A percentile compares a stretch with the other conserved stretches of the same genome.
phyloP scores from a whole-genome alignment of 2,113 vertebrate species.

The Passer montanus region DNA sequence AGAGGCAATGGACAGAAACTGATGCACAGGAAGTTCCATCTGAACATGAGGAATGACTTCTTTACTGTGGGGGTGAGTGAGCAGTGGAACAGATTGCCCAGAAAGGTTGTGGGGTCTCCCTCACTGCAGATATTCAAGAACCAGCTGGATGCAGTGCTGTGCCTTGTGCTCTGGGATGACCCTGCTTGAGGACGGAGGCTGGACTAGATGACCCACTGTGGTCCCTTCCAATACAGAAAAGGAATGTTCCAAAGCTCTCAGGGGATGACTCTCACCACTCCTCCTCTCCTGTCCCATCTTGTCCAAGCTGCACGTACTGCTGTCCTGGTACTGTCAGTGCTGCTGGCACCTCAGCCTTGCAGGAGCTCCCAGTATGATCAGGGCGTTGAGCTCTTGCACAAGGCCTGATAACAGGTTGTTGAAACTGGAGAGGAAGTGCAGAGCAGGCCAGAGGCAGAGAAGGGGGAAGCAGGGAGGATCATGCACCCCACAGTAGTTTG shows the following conservation, averaged over 20 bases:
- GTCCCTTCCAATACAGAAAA: not conserved
- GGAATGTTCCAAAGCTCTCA: not conserved
- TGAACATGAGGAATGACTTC: not conserved
- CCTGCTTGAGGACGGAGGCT: not conserved
- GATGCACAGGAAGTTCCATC: not conserved
- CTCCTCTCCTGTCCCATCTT: not conserved
- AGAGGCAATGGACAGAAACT: not conserved
- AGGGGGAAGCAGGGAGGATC: not conserved
- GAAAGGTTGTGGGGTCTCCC: not conserved
- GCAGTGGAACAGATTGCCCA: not conserved
- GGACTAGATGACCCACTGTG: too few species aligned
- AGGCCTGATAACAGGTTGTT: not conserved
- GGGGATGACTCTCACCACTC: not conserved
- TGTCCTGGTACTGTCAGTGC: not conserved
- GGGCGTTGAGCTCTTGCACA: not conserved
- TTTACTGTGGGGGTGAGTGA: fast-evolving
- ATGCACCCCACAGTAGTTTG: fast-evolving
- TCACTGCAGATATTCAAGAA: not conserved
- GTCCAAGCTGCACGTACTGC: not conserved
- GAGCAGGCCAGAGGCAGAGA: not conserved
- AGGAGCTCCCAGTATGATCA: fast-evolving
- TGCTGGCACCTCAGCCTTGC: not conserved
- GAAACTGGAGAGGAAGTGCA: not conserved
- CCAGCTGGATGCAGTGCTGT: fast-evolving
- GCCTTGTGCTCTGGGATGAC: too few species aligned